Base-by-base conservation (phyloP, 2,888 invertebrate genomes). In the Cheilosia soror region DNA sequence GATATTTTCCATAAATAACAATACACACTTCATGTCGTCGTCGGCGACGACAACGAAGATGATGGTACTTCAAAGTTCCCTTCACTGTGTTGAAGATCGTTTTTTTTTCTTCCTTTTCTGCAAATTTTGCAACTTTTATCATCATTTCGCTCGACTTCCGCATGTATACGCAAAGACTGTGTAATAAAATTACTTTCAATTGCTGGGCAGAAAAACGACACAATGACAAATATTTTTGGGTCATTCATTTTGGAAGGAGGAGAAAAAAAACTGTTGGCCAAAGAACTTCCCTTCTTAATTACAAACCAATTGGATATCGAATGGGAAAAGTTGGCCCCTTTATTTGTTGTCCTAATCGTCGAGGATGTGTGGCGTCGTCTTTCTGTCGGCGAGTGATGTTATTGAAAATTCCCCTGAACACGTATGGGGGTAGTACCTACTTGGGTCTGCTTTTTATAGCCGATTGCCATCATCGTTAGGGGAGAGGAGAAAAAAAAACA, bases 381-480 rank as follows among this genome's bases (percentile, higher is more conserved):
- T 31, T 37, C 11, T 15, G 76, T 49, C 66, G 49, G 37, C 44
- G 29, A 53, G 69, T 53, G 58, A 31, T 71, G 60, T 60, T 49
- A 27, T 73, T 73, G 40, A 63, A 42, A 33, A 62, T 47, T 27
- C 13, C 49, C 11, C 29, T n/a, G 49, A 49, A 40, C 55, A 29
- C 29, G 9, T 25, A 20, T 20, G 20, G 25, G 3, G 11, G 27
- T 11, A 33, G 20, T 53, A 44, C 53, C 29, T 65, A 40, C 27
- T 71, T 37, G 27, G 40, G 47, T 55, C 60, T 53, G 58, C 20
- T 77, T 53, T 82, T 82, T 60, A 82, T 82, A 37, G 73, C 68
- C 78, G 73, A 83, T 73, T 73, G 83, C 78, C 69, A 79, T 83
- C 68, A 83, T 73, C 83, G 73, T 69, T 68, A 73, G 37, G 15